Base-by-base conservation (phyloP, 2,888 invertebrate species). In the Cheilosia pagana region DNA sequence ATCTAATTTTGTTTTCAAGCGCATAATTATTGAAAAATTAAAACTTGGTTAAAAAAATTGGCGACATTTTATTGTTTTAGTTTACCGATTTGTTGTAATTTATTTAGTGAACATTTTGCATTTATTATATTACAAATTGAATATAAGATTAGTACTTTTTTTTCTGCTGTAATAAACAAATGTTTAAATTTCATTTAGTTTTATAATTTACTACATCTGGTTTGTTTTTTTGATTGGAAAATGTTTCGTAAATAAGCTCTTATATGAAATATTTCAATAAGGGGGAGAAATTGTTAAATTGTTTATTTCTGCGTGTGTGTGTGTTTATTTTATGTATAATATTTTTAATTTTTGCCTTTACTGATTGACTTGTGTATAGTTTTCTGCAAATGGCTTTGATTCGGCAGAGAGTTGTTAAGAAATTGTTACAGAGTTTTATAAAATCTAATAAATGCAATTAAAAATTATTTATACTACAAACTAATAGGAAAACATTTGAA, bases 401-500 rank as follows among this genome's bases (percentile, higher is more conserved):
- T 59, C 41, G 57, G 57, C 70, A 52, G 71, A 81, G 16, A 65
- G 63, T 45, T 45, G 2, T 45, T 28, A 59, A 62, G 19, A 63
- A 45, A 21, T 65, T 67, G 39, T 28, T 68, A 50, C 8, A 65
- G 59, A 71, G 53, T 75, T 59, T 43, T 75, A 76, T 86, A 81
- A 77, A 81, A 77, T 74, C 86, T 86, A 76, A 74, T 81, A 87
- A 86, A 81, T 75, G 79, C 76, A 75, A 81, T 67, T 82, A 86
- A 79, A 82, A 86, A 71, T 67, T 72, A 68, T 75, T 77, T 70
- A 45, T 86, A 65, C 75, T 77, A 74, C 67, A 65, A 87, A 86
- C 81, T 86, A 81, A 78, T 85, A 85, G 85, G 85, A 85, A 85
- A 85, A 85, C 70, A 53, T 70, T 85, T 81, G 57, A 82, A 71